phyloP scores from a whole-genome alignment of 2,113 vertebrate species.

The Megalops atlanticus region DNA sequence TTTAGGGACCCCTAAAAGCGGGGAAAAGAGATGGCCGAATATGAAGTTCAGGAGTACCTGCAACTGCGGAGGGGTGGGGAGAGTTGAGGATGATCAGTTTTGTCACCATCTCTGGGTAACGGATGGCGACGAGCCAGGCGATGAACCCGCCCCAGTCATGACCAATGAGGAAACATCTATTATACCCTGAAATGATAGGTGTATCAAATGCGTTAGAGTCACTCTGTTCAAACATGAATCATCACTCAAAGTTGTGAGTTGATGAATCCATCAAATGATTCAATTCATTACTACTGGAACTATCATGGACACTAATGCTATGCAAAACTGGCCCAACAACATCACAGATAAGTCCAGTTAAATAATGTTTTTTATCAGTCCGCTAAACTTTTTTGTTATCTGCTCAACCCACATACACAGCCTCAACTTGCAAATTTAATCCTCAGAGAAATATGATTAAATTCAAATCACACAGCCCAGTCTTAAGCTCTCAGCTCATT shows the following conservation, averaged over 20 bases:
- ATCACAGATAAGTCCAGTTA: too few relatives aligned
- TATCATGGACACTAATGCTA: too few relatives aligned
- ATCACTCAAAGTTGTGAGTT: neutral
- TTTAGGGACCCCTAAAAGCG: neutral
- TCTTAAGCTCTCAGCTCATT: too few relatives aligned
- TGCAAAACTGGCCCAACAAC: too few relatives aligned
- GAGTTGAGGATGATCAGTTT: slow-evolving; percentile 96
- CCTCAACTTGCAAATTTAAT: too few relatives aligned
- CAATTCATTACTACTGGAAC: neutral
- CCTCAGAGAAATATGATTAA: too few relatives aligned
- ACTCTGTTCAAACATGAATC: too few relatives aligned
- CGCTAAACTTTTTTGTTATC: too few relatives aligned
- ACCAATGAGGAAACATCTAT: slow-evolving; percentile 91
- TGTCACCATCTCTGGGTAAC: slow-evolving; percentile 94
- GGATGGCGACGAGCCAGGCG: slow-evolving; percentile 92
- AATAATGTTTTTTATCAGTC: too few relatives aligned
- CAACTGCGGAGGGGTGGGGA: slow-evolving; percentile 92
- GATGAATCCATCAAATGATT: neutral
- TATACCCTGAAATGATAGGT: slow-evolving; percentile 80
- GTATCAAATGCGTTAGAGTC: slow-evolving; percentile 20
- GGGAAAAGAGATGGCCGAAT: neutral
- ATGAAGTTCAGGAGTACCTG: slow-evolving; percentile 69
- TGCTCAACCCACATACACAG: too few relatives aligned
- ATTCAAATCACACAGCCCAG: too few relatives aligned
- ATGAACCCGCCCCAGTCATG: slow-evolving; percentile 97